Conservation (phyloP, 1,140 invertebrate genomes). For the Thereuonema tuberculata region DNA sequence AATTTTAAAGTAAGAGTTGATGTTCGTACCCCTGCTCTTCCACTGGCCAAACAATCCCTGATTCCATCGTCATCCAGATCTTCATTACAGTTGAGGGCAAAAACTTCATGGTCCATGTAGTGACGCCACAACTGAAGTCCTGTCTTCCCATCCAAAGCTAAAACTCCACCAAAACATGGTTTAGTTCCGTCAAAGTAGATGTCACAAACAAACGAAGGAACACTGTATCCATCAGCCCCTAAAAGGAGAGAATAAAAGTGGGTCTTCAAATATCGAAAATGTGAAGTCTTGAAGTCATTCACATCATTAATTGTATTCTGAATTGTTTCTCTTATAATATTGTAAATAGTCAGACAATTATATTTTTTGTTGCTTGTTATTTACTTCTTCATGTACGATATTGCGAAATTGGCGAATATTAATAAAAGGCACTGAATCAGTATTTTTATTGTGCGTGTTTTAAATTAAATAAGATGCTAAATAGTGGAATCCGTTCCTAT, state of each 20-base stretch:
- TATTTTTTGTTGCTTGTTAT: too few species aligned
- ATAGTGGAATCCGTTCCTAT: too few species aligned
- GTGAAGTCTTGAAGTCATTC: conserved; percentile 15
- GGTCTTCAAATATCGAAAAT: too few species aligned
- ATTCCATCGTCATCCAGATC: conserved; percentile 56
- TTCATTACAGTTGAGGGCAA: conserved; percentile 53
- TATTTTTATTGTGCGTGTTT: too few species aligned
- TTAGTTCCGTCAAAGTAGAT: conserved; percentile 46
- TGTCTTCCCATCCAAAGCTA: conserved; percentile 56
- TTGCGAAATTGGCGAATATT: too few species aligned
- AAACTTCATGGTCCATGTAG: conserved; percentile 57
- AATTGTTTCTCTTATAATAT: too few species aligned
- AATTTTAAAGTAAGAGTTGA: too few species aligned
- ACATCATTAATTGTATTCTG: conserved; percentile 15
- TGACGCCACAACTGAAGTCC: conserved; percentile 60
- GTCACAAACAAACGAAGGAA: conserved; percentile 42
- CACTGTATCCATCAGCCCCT: conserved; percentile 38
- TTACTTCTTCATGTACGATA: too few species aligned
- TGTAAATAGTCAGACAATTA: too few species aligned
- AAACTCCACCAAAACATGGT: conserved; percentile 58
- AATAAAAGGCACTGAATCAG: too few species aligned
- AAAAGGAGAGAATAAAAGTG: background rate
- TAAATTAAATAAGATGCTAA: too few species aligned
- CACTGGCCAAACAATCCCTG: conserved; percentile 57
- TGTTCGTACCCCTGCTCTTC: conserved; percentile 48